phyloP scores from a whole-genome alignment of 2,113 vertebrate genomes.

The Indicator indicator region DNA sequence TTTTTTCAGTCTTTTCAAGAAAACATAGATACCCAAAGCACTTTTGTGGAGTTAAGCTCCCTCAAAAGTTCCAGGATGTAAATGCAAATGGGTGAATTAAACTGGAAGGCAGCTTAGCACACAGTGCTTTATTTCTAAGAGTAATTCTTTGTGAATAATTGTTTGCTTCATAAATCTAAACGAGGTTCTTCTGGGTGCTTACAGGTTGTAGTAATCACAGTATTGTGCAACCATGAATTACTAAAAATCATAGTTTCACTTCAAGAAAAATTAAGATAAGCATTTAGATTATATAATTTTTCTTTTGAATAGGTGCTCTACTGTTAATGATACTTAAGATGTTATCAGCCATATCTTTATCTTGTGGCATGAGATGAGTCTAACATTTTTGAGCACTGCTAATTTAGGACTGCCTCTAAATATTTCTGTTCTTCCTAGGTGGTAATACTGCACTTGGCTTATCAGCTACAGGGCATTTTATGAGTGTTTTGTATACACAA shows the following conservation, averaged over 20 bases:
- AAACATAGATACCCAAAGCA: accelerated
- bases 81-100: not conserved
- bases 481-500: not conserved
- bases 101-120: not conserved
- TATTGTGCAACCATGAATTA: not conserved
- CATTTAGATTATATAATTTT: not conserved
- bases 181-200: not conserved
- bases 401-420: not conserved
- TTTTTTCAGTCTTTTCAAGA: not conserved
- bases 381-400: not conserved
- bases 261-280: not conserved
- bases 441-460: not conserved
- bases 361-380: not conserved
- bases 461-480: not conserved
- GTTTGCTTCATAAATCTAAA: not conserved
- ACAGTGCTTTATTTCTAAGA: not conserved
- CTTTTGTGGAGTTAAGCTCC: not conserved
- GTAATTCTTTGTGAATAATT: not conserved
- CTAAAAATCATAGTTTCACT: not conserved
- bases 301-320: not conserved
- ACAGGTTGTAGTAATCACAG: not conserved
- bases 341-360: not conserved
- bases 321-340: not conserved
- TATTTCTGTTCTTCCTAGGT: not conserved
- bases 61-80: not conserved